phyloP scores from a whole-genome alignment of 2,797 vertebrate genomes.

The Novumbra hubbsi region DNA sequence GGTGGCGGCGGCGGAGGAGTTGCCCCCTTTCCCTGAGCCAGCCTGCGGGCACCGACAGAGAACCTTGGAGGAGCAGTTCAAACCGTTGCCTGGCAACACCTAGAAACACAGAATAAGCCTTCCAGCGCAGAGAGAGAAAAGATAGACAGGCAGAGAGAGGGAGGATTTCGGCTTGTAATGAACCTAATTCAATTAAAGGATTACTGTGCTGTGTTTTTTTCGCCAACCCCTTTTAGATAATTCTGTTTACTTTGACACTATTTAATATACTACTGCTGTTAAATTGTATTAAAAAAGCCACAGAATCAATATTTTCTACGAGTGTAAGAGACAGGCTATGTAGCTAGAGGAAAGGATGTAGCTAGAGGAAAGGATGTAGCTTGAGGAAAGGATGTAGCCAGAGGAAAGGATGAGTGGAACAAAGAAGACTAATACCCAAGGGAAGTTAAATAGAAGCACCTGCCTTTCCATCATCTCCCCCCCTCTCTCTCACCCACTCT shows the following conservation, averaged over 20 bases:
- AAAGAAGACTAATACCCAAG: not conserved
- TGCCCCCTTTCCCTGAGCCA: conserved; percentile 42
- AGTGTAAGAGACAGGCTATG: conserved; percentile 32
- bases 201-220: conserved; percentile 51
- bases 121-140: conserved; percentile 31
- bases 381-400: conserved; percentile 6
- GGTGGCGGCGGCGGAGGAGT: conserved; percentile 47
- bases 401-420: conserved; percentile 10
- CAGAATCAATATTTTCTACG: conserved; percentile 61
- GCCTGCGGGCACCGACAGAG: conserved; percentile 58
- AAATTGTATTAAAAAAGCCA: conserved; percentile 34
- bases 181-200: conserved; percentile 70
- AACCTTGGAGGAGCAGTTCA: conserved; percentile 59
- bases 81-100: conserved; percentile 72
- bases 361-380: not conserved
- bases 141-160: conserved; percentile 25
- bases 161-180: conserved; percentile 55
- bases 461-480: conserved; percentile 47
- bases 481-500: not conserved
- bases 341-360: conserved; percentile 4
- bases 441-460: conserved; percentile 63
- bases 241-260: conserved; percentile 52
- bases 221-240: conserved; percentile 12
- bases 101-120: conserved; percentile 65
- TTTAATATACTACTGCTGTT: conserved; percentile 54